Evolutionary conservation across 1,140 invertebrate genomes (phyloP).

Genomic region (Papilio helenus): DNA sequence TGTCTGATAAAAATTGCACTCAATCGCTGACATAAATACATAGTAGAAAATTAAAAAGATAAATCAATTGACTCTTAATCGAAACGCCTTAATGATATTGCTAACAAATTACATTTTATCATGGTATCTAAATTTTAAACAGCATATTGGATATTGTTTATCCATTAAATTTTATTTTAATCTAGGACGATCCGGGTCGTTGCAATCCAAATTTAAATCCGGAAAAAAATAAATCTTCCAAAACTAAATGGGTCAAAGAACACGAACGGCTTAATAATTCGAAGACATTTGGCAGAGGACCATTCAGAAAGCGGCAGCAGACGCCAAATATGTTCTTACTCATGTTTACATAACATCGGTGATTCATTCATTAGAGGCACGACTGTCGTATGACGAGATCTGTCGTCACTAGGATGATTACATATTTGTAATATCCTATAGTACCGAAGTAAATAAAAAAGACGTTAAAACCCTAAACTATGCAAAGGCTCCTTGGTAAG

Average conservation of each 20-base stretch:
- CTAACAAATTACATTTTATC: neutral
- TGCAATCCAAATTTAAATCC: neutral
- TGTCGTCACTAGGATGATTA: neutral
- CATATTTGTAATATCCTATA: neutral
- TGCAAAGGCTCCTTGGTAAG: neutral
- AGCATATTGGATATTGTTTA: neutral
- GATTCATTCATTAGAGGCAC: constrained; percentile 32
- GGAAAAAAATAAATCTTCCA: neutral
- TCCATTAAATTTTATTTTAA: neutral
- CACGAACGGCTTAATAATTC: constrained; percentile 18
- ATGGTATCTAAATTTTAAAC: neutral
- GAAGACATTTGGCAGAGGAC: constrained; percentile 29
- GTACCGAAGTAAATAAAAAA: neutral
- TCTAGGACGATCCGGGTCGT: neutral
- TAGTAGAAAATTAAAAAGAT: constrained; percentile 3
- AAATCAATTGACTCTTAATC: neutral
- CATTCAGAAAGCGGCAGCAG: neutral
- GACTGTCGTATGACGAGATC: neutral
- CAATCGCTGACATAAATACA: constrained; percentile 2
- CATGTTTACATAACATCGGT: constrained; percentile 46
- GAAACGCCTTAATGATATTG: neutral
- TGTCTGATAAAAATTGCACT: constrained; percentile 15
- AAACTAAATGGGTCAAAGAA: constrained; percentile 32
- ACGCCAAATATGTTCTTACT: constrained; percentile 40
- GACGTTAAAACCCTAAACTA: neutral